Conservation (phyloP, 2,797 vertebrate species). For the Pipistrellus pipistrellus region DNA sequence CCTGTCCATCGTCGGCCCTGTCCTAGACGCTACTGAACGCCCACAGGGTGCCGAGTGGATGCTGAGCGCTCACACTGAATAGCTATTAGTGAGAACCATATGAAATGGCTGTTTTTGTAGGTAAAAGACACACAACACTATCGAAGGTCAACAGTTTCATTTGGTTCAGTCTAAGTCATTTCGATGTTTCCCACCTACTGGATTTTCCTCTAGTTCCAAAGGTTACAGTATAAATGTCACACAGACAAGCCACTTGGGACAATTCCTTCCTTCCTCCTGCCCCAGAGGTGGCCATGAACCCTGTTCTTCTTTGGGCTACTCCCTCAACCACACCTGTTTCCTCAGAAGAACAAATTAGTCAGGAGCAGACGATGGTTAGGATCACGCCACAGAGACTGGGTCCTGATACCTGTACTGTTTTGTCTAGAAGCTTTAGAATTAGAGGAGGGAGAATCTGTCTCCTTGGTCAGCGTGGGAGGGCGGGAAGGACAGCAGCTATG, state of each 20-base stretch:
- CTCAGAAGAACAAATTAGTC: slow-evolving; percentile 53
- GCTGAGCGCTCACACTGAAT: not conserved
- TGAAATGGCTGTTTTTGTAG: not conserved
- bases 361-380: slow-evolving; percentile 61
- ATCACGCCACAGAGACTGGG: not conserved
- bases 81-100: not conserved
- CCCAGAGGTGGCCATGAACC: not conserved
- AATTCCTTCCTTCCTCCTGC: not conserved
- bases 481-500: not conserved
- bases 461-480: not conserved
- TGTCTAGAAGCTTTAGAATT: slow-evolving; percentile 50
- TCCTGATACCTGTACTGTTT: not conserved
- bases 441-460: not conserved
- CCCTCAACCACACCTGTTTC: not conserved
- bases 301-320: slow-evolving; percentile 54
- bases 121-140: not conserved
- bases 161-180: not conserved
- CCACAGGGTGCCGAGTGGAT: not conserved
- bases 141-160: not conserved
- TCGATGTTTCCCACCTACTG: not conserved
- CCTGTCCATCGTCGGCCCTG: not conserved
- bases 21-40: not conserved
- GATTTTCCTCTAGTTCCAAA: not conserved
- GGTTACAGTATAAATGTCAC: not conserved
- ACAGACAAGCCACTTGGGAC: not conserved